A percentile compares a stretch with the other conserved stretches of the same genome.
phyloP scores from a whole-genome alignment of 1,140 invertebrate genomes.

The Camponotus pennsylvanicus region DNA sequence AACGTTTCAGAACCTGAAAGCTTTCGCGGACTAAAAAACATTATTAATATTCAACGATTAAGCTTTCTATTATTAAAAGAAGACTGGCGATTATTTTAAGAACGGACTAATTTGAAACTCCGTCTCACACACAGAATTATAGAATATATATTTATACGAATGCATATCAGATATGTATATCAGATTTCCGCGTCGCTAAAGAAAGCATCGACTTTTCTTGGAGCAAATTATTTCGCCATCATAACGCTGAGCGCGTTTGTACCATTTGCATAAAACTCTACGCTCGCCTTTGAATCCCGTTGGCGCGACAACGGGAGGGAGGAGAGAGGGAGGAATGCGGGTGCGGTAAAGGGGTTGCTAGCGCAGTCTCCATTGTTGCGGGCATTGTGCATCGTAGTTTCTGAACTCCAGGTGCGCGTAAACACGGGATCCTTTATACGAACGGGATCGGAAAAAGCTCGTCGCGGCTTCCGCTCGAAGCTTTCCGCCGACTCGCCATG shows the following conservation, averaged over 20 bases:
- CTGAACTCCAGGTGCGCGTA: conserved; percentile 59
- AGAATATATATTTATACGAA: background rate
- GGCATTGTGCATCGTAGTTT: conserved; percentile 46
- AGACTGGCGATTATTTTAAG: background rate
- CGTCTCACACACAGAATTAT: too few species aligned
- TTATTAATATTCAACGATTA: background rate
- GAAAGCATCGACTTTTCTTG: conserved; percentile 16
- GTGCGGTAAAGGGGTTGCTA: conserved; percentile 9
- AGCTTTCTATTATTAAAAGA: background rate
- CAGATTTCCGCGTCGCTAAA: conserved; percentile 6
- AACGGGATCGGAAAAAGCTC: conserved; percentile 55
- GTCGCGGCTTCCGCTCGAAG: conserved; percentile 35
- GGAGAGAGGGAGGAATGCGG: background rate
- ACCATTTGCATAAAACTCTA: conserved; percentile 56
- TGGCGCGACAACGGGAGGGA: conserved; percentile 10
- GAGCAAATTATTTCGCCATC: conserved; percentile 38
- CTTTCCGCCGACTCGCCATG: conserved; percentile 41
- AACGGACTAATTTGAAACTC: background rate
- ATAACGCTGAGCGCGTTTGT: conserved; percentile 27
- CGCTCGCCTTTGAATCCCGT: conserved; percentile 8
- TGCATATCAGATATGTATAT: background rate
- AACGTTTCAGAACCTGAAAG: background rate
- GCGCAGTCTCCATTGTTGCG: conserved; percentile 46
- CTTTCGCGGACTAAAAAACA: background rate
- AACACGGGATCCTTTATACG: conserved; percentile 57